phyloP scores from a whole-genome alignment of 1,140 invertebrate species.

The Eumeta japonica region DNA sequence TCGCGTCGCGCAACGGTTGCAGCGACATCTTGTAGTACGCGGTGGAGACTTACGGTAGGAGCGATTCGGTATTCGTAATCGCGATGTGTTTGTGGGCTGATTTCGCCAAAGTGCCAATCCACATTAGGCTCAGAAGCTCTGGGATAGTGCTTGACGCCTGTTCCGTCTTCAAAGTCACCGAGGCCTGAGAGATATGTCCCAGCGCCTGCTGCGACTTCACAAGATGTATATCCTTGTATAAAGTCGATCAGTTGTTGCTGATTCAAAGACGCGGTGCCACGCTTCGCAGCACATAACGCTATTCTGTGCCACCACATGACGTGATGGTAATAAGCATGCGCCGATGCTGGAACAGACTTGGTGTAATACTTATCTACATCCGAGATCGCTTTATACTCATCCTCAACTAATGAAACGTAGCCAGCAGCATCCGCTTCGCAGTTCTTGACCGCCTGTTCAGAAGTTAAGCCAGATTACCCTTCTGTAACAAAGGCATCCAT shows the following conservation, averaged over 20 bases:
- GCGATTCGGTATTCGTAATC: constrained; percentile 9
- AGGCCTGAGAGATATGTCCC: constrained; percentile 11
- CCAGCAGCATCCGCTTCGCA: background rate
- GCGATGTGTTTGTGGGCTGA: constrained; percentile 1
- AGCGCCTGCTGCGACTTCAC: constrained; percentile 9
- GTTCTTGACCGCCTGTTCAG: background rate
- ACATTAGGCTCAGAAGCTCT: background rate
- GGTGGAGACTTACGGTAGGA: constrained; percentile 3
- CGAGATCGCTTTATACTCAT: constrained; percentile 3
- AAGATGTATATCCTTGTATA: constrained; percentile 6
- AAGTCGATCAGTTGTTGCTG: constrained; percentile 11
- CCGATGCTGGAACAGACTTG: constrained; percentile 10
- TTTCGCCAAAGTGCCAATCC: constrained; percentile 1
- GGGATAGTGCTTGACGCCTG: constrained; percentile 10
- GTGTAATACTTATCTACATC: constrained; percentile 10
- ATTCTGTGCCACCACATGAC: constrained; percentile 10
- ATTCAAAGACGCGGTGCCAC: background rate
- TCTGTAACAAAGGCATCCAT: background rate
- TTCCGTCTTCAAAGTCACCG: constrained; percentile 9
- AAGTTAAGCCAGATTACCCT: background rate
- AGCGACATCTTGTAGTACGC: constrained; percentile 1
- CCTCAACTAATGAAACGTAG: constrained; percentile 1
- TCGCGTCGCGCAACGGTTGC: background rate
- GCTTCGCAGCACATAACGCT: constrained; percentile 8
- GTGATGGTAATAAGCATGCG: constrained; percentile 15